phyloP scores from a whole-genome alignment of 2,888 invertebrate species.

The Aphidius colemani region DNA sequence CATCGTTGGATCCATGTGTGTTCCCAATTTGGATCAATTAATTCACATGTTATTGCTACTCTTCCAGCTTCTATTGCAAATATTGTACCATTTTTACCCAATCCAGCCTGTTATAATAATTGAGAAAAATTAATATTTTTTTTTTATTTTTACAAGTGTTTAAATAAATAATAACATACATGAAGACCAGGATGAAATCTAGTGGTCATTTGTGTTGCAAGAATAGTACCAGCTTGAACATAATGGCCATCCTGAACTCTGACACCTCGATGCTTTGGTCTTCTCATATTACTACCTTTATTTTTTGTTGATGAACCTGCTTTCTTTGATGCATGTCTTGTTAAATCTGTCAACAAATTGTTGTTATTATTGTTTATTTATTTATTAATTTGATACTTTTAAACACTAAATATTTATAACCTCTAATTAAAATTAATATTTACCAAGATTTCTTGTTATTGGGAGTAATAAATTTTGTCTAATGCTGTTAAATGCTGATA shows the following conservation, averaged over 20 bases:
- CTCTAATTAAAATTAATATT: too few species aligned
- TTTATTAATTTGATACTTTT: too few species aligned
- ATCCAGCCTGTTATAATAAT: constrained; percentile 71
- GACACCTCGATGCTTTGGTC: constrained; percentile 79
- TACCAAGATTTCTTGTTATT: too few species aligned
- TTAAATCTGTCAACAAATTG: constrained; percentile 49
- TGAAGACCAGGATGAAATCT: constrained; percentile 82
- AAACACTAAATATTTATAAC: too few species aligned
- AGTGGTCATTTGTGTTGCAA: constrained; percentile 71
- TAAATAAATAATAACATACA: constrained; percentile 61
- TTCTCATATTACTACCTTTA: constrained; percentile 66
- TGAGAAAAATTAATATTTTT: too few species aligned
- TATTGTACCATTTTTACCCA: constrained; percentile 78
- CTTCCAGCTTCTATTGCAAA: constrained; percentile 80
- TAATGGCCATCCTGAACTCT: constrained; percentile 73
- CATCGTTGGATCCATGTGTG: constrained; percentile 74
- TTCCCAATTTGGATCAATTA: constrained; percentile 77
- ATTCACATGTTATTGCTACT: constrained; percentile 82
- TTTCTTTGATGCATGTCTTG: constrained; percentile 76
- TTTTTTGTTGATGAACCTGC: constrained; percentile 75
- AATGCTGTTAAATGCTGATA: too few species aligned
- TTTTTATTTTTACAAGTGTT: too few species aligned
- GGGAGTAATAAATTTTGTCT: too few species aligned
- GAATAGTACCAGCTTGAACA: constrained; percentile 70
- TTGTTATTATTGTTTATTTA: too few species aligned